Evolutionary conservation across 2,113 vertebrate species (phyloP).

Genomic region (Suncus etruscus): DNA sequence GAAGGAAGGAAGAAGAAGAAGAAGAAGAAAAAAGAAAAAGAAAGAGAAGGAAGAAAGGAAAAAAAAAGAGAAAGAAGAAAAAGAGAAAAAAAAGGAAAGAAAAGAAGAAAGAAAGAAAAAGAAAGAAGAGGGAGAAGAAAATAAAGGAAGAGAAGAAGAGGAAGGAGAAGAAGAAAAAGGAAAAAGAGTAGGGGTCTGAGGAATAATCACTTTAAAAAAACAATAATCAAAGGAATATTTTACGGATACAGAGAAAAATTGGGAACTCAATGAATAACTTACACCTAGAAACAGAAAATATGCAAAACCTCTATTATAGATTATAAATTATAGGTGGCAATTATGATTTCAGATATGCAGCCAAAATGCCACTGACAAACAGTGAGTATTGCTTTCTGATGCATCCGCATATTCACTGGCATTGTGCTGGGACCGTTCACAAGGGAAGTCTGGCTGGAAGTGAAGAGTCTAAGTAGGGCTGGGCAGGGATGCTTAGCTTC

Average conservation of each 20-base stretch:
- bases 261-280: background rate
- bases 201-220: background rate
- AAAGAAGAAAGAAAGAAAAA: no score
- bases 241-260: background rate
- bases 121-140: no score
- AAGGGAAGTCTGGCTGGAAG: background rate
- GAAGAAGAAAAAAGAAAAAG: no score
- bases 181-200: no score
- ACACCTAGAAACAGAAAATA: background rate
- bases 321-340: rapidly evolving
- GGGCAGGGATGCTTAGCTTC: background rate
- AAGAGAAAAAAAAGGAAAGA: no score
- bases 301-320: background rate
- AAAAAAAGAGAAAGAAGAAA: no score
- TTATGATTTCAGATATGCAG: background rate
- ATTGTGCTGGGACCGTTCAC: background rate
- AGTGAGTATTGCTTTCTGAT: background rate
- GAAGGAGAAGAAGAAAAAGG: no score
- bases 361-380: background rate
- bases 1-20: no score
- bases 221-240: background rate
- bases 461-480: rapidly evolving
- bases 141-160: no score
- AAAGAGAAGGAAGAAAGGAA: no score
- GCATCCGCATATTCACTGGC: background rate